Percentiles rank a stretch among this genome's conserved stretches.
phyloP scores from a whole-genome alignment of 2,888 invertebrate species.

The Plebejus argus region DNA sequence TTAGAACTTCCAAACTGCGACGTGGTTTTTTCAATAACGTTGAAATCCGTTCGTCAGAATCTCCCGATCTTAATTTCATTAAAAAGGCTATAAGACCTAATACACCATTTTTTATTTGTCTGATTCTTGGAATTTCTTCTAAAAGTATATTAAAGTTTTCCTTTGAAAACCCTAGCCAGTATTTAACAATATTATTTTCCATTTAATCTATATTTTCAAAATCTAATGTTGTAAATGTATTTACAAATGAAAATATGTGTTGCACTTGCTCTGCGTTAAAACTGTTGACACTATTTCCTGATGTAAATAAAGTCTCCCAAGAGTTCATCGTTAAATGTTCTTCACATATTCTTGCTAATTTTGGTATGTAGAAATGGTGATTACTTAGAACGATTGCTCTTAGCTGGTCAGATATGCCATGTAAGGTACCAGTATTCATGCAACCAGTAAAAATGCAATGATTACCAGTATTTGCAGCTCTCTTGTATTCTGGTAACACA shows the following conservation, averaged over 20 bases:
- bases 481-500: no score
- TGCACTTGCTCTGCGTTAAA: no score
- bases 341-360: no score
- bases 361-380: no score
- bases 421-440: no score
- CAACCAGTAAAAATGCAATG: no score
- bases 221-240: conserved; percentile 15
- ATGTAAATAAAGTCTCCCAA: no score
- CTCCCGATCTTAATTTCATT: conserved; percentile 7
- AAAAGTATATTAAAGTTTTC: conserved; percentile 6
- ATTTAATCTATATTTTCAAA: conserved; percentile 34
- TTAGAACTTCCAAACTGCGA: not conserved
- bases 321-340: not conserved
- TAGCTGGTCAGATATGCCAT: no score
- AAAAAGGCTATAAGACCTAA: not conserved
- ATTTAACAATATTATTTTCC: conserved; percentile 29
- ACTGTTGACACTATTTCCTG: no score
- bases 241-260: conserved; percentile 27
- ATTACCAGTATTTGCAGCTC: no score
- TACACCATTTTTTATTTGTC: conserved; percentile 13
- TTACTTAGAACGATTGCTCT: no score
- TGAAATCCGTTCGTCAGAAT: not conserved
- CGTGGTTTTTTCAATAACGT: not conserved
- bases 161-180: conserved; percentile 31
- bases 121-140: conserved; percentile 22